Evolutionary conservation across 2,113 vertebrate genomes (phyloP).

Genomic region (Phylloscopus whistleri): DNA sequence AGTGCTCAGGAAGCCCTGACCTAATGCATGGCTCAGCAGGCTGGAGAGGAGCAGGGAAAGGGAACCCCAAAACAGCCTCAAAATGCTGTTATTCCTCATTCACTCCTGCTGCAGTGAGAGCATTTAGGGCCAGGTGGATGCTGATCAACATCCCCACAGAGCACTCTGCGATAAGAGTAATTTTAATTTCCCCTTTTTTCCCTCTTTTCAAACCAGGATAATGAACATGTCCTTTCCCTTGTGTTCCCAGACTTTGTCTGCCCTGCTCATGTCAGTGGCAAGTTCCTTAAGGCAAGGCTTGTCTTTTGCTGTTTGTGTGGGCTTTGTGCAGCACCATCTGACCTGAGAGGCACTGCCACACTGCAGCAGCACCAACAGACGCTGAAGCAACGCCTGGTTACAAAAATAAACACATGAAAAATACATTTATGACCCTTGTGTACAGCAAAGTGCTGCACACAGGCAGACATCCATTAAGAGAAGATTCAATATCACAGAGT

Average conservation of each 20-base stretch:
- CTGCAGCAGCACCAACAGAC: not conserved
- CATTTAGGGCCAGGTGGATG: not conserved
- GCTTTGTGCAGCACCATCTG: not conserved
- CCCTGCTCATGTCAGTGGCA: not conserved
- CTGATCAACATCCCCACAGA: not conserved
- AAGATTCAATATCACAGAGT: not conserved
- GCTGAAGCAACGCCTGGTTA: not conserved
- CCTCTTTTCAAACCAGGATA: not conserved
- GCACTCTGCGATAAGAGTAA: not conserved
- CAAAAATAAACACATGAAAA: slow-evolving; percentile 56
- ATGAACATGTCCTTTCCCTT: not conserved
- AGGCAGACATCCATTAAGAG: slow-evolving; percentile 12
- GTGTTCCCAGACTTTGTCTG: not conserved
- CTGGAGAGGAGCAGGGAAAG: not conserved
- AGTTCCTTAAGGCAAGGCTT: slow-evolving; percentile 21
- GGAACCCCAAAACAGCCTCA: not conserved
- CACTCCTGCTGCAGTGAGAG: not conserved
- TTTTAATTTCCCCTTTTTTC: not conserved
- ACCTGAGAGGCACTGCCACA: not conserved
- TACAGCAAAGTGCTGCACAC: not conserved
- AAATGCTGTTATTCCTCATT: not conserved
- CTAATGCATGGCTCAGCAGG: not conserved
- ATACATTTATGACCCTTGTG: slow-evolving; percentile 20
- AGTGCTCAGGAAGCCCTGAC: not conserved
- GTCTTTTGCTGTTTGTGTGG: not conserved